Base-by-base conservation (phyloP, 2,797 vertebrate genomes). In the Acanthopagrus latus region DNA sequence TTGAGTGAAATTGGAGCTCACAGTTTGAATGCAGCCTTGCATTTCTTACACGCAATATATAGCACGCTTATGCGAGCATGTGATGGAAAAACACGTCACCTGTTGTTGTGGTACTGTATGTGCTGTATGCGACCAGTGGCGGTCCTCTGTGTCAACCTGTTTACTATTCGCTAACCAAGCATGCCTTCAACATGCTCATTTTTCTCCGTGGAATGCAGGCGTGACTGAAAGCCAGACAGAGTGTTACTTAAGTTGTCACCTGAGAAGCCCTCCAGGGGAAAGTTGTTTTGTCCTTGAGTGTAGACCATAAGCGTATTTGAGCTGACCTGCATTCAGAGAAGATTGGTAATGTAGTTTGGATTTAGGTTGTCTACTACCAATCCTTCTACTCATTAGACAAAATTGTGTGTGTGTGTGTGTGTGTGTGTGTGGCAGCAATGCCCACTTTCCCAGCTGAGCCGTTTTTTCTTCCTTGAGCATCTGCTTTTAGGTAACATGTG, bases 281-380 rank as follows among this genome's bases (percentile, higher is more conserved):
- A 87, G 74, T 76, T 59, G 84, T 81, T 91, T 81, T 90, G 89
- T 86, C 85, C 80, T 90, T 88, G 74, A 83, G 46, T 72, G 43
- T 18, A 25, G 60, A 58, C 41, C 33, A 18, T 80, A 86, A 88
- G 78, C 44, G 33, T 71, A 62, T 87, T 83, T 78, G 62, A 84
- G 76, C 71, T 85, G 85, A 87, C 86, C 86, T 86, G 81, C 73
- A 80, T 86, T 81, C 59, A 76, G 67, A 47, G 62, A n/a, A 85
- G 79, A 90, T 88, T 93, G 82, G 52, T 72, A 18, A 73, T 90
- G 78, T 89, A 44, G 62, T 48, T 63, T 50, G 74, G 86, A 89
- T 88, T 91, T 66, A 75, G 83, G 73, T 78, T 89, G 78, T 67
- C 51, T 38, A 7, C 57, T 62, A 25, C 50, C 43, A 74, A 67